These are phyloP conservation scores for Aegotheles bennettii DNA, from an alignment of 2,113 vertebrate genomes.

Conservation along the genomic window DNA sequence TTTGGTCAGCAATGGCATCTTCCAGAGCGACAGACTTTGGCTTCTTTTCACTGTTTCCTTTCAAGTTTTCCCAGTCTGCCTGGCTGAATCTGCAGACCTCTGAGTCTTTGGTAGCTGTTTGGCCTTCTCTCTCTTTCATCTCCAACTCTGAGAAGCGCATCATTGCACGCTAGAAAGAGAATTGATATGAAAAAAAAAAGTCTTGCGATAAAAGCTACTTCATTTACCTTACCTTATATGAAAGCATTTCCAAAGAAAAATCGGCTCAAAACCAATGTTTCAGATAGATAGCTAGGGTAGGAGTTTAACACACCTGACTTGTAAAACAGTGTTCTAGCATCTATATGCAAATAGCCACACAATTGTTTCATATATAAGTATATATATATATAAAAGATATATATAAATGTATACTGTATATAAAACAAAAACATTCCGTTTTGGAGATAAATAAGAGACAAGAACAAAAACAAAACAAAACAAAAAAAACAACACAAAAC, in stretches of 20 bases:
- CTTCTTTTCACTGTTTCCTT: constrained; percentile 81
- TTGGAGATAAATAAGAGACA: constrained; percentile 67
- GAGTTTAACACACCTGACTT: constrained; percentile 62
- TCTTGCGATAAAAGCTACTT: constrained; percentile 69
- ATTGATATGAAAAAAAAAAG: constrained; percentile 76
- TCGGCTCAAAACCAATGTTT: constrained; percentile 70
- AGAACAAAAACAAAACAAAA: constrained; percentile 57
- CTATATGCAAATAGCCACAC: constrained; percentile 63
- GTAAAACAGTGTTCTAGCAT: constrained; percentile 56
- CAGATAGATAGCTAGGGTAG: constrained; percentile 39
- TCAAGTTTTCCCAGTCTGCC: constrained; percentile 82
- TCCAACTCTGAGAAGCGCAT: constrained; percentile 97
- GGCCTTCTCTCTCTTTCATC: constrained; percentile 91
- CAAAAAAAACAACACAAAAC: constrained; percentile 68
- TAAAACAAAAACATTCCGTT: constrained; percentile 68
- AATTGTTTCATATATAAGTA: constrained; percentile 51
- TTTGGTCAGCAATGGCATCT: constrained; percentile 76
- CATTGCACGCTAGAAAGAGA: constrained; percentile 91
- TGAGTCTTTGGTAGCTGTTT: constrained; percentile 84
- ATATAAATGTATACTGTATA: constrained; percentile 53
- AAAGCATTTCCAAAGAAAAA: constrained; percentile 75
- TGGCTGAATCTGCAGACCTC: constrained; percentile 82
- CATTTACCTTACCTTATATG: constrained; percentile 74
- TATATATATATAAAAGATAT: constrained; percentile 9
- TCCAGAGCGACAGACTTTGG: constrained; percentile 77